Conservation (phyloP, 2,797 vertebrate species). For the Myotis daubentonii region DNA sequence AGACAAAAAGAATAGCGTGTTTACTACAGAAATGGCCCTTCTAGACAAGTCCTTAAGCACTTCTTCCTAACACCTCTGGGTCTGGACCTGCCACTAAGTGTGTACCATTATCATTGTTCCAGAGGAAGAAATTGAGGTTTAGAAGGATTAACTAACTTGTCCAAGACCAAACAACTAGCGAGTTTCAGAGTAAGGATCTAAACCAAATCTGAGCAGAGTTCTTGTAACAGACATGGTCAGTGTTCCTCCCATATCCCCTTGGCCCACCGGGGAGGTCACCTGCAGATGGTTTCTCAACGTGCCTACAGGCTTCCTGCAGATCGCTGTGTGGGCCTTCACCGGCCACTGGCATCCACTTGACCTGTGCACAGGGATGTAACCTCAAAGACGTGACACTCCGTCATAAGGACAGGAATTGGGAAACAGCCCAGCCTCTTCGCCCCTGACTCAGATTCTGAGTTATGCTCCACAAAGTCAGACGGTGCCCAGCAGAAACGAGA, state of each 20-base stretch:
- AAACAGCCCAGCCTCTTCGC: background rate
- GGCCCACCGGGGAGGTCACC: background rate
- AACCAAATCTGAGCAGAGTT: background rate
- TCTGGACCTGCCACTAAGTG: background rate
- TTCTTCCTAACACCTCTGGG: background rate
- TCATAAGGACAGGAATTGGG: background rate
- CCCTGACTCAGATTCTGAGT: background rate
- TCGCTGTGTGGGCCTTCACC: background rate
- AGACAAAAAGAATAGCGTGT: background rate
- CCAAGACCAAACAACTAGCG: background rate
- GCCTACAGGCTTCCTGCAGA: background rate
- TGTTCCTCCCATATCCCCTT: background rate
- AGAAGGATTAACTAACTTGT: background rate
- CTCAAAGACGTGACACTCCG: background rate
- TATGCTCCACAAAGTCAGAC: background rate
- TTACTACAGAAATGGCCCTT: background rate
- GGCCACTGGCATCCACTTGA: background rate
- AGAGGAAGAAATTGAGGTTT: background rate
- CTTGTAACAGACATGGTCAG: background rate
- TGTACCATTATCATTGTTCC: background rate
- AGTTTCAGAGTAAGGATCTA: background rate
- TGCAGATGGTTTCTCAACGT: background rate
- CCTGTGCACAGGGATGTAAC: background rate
- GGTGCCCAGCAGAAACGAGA: background rate
- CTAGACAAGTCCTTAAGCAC: background rate